Base-by-base conservation (phyloP, 2,888 invertebrate species). In the Archips xylosteana region DNA sequence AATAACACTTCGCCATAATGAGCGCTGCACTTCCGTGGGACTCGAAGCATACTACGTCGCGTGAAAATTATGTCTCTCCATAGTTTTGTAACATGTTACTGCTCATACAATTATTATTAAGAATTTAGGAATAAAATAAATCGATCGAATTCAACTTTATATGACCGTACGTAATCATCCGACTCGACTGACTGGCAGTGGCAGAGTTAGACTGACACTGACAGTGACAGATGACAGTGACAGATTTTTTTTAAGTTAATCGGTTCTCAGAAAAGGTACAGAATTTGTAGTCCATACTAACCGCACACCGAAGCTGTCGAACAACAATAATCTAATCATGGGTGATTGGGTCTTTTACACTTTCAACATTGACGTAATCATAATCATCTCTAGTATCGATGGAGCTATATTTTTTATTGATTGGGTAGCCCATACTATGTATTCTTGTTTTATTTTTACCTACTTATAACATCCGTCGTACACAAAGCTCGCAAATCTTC, bases 1-100 rank as follows among this genome's bases (percentile, higher is more conserved):
- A 62, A 10, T 10, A 86, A 92, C 77, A 89, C 91, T 77, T 15
- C 51, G 61, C 45, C 71, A 72, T 67, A 23, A 12, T 23, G 9
- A 59, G 36, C 10, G 6, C 15, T 65, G 36, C 23, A 15, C 23
- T 8, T 62, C 32, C 15, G 32, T 47, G 13, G 8, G 32, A 63
- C 47, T 13, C 23, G 2, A 45, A 34, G 5, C 32, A 13, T 47
- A 13, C 47, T 47, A 34, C n/a, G 13, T 15, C 23, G 3, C 10
- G 34, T n/a, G 8, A 32, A 32, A 63, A 23, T 15, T 63, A 32
- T n/a, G 13, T 10, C 13, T 32, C 42, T 23, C 13, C 1, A 3
- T 47, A 47, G 13, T 63, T 45, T 63, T 45, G 12, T 23, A 10
- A 9, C 23, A 63, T 45, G 12, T 45, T 62, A 5, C 5, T 45